Base-by-base conservation (phyloP, 2,113 vertebrate species). In the Heptranchias perlo region DNA sequence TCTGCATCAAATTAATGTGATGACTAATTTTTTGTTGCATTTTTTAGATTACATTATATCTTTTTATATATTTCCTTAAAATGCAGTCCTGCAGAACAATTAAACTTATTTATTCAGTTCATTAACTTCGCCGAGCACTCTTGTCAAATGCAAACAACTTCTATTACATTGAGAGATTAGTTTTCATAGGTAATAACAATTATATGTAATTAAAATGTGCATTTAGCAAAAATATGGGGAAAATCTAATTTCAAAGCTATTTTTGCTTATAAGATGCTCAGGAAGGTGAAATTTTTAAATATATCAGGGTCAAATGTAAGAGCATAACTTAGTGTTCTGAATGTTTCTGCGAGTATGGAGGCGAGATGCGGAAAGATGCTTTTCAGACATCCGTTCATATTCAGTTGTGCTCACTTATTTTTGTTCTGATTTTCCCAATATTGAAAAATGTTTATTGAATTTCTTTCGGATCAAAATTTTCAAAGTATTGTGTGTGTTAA, bases 61-160 rank as follows among this genome's bases (percentile, higher is more conserved):
- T 18, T 58, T 73, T 69, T 35, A 95, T 69, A 28, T 94, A 69
- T 21, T 67, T 65, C 62, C n/a, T 67, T 94, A 94, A 94, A 94
- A 64, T 69, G 65, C 23, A 52, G 44, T 95, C 44, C 8, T 52
- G 44, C 21, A 94, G 39, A 64, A 67, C 61, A 94, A 61, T 94
- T 44, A 39, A 28, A 69, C 28, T 82, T 82, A 16, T 28, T 95
- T 95, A 69, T 52, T 69, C 62, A 67, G 61, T 49, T 94, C 65
- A 52, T 69, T 94, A 62, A 67, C 62, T 94, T 95, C 52, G 44
- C 13, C 28, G 13, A 35, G 13, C 6, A 54, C 47, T 58, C 31
- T 95, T 69, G 13, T 52, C 47, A 95, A 52, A 67, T 73, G 23
- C 65, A 49, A 69, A 14, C 39, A 67, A 65, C 39, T 39, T 39